These are phyloP conservation scores for Poecilia wingei DNA, from an alignment of 2,797 vertebrate genomes.

Conservation along the genomic window DNA sequence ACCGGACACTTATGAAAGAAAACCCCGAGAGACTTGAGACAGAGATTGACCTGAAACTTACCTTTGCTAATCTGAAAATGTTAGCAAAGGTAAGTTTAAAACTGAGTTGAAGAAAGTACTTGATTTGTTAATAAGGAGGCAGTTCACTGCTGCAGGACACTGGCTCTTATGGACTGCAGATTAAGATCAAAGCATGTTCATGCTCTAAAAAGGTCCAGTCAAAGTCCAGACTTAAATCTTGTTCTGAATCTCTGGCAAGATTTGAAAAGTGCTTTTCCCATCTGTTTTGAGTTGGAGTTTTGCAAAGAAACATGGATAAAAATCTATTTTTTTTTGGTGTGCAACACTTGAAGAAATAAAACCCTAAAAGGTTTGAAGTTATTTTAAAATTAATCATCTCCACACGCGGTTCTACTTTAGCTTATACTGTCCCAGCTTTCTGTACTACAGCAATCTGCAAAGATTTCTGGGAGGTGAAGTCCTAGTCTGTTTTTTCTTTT, in stretches of 20 bases:
- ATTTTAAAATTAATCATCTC: background rate
- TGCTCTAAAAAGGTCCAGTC: background rate
- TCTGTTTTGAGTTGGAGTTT: background rate
- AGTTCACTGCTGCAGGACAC: background rate
- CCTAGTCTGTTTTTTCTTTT: background rate
- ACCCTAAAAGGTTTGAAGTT: background rate
- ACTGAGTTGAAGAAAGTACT: background rate
- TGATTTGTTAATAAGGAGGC: background rate
- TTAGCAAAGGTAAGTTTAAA: background rate
- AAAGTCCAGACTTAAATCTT: background rate
- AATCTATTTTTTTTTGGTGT: background rate
- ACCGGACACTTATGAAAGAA: background rate
- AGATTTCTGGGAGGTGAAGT: constrained; percentile 1
- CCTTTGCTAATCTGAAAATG: background rate
- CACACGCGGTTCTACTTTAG: background rate
- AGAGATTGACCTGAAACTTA: background rate
- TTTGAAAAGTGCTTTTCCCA: background rate
- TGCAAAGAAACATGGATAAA: background rate
- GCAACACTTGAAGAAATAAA: background rate
- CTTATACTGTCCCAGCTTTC: background rate
- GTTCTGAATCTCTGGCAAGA: background rate
- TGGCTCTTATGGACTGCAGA: background rate
- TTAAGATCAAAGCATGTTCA: background rate
- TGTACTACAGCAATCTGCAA: background rate
- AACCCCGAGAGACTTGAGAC: background rate